Percentiles rank a stretch among this genome's conserved stretches.
These are phyloP conservation scores for Gerris lacustris DNA, from an alignment of 2,888 invertebrate species.

Conservation along the genomic window DNA sequence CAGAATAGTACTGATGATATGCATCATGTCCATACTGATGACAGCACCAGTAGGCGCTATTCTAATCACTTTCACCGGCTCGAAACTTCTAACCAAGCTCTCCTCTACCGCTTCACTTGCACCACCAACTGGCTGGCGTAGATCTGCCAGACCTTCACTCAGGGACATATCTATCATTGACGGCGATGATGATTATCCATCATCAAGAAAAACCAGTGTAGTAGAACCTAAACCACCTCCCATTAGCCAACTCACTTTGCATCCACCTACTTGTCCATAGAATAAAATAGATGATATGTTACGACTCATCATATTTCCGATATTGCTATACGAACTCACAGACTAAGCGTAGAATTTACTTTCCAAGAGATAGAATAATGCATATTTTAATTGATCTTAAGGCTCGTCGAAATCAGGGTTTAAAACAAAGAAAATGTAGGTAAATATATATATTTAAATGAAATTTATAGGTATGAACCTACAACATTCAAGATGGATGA, in stretches of 20 bases:
- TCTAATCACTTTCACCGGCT: conserved; percentile 62
- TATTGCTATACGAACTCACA: too few species aligned
- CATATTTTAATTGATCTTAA: too few species aligned
- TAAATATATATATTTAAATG: too few species aligned
- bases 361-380: too few species aligned
- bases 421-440: too few species aligned
- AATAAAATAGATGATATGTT: too few species aligned
- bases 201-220: conserved; percentile 1
- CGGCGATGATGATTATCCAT: conserved; percentile 48
- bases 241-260: conserved; percentile 38
- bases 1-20: conserved; percentile 58
- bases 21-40: conserved; percentile 68
- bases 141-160: conserved; percentile 69
- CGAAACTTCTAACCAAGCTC: conserved; percentile 50
- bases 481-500: too few species aligned
- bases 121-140: conserved; percentile 53
- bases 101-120: conserved; percentile 45
- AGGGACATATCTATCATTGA: conserved; percentile 78
- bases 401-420: too few species aligned
- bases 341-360: too few species aligned
- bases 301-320: too few species aligned
- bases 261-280: background rate
- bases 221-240: conserved; percentile 40
- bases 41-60: conserved; percentile 77
- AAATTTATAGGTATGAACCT: too few species aligned